Percentiles rank a stretch among this genome's conserved stretches.
phyloP scores from a whole-genome alignment of 2,113 vertebrate species.

The Myocastor coypus region DNA sequence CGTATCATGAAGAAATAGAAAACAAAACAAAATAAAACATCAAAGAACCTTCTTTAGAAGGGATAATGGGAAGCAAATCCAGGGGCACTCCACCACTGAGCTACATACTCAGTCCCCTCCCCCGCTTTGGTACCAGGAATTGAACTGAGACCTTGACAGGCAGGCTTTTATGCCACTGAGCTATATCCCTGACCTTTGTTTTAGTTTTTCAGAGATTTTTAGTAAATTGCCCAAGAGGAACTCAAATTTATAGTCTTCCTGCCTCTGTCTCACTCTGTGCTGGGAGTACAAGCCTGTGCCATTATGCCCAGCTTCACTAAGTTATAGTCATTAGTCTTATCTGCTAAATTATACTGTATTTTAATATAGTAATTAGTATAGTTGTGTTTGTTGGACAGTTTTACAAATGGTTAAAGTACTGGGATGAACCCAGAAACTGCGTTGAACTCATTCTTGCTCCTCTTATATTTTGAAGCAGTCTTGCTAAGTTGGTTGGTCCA shows the following conservation, averaged over 20 bases:
- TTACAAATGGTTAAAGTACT: conserved; percentile 30
- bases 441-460: background rate
- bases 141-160: background rate
- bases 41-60: too few species aligned
- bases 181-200: background rate
- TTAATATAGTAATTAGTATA: background rate
- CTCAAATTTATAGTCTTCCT: background rate
- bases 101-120: too few species aligned
- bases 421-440: background rate
- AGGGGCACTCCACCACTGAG: too few species aligned
- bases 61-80: too few species aligned
- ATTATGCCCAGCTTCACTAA: background rate
- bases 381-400: conserved; percentile 7
- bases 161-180: background rate
- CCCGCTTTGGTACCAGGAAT: background rate
- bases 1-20: background rate
- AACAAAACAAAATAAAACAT: background rate
- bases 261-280: background rate
- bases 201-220: background rate
- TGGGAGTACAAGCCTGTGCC: too few species aligned
- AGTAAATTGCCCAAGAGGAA: background rate
- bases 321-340: background rate
- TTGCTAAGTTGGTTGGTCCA: background rate
- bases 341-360: background rate
- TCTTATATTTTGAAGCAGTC: background rate